These are phyloP conservation scores for Troglohyphantes excavatus DNA, from an alignment of 2,888 invertebrate genomes.

Conservation along the genomic window DNA sequence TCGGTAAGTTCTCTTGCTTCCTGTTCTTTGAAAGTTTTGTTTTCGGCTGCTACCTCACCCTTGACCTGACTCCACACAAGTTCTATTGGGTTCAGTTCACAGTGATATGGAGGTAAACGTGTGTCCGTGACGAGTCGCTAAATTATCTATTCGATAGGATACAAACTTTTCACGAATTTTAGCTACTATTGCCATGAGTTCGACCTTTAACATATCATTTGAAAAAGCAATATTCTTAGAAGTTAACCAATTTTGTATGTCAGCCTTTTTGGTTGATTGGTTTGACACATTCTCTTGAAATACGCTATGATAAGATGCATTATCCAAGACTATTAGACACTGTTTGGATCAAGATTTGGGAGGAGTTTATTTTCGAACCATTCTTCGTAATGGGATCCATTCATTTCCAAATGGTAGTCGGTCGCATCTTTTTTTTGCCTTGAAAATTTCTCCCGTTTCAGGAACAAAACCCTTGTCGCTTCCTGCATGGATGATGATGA, in stretches of 20 bases:
- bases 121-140: too few relatives aligned
- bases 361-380: conserved; percentile 2
- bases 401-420: conserved; percentile 19
- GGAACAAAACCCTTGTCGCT: not conserved
- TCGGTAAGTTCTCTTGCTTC: not conserved
- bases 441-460: not conserved
- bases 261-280: not conserved
- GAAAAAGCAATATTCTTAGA: not conserved
- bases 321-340: conserved; percentile 24
- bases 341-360: not conserved
- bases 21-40: not conserved
- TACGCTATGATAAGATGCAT: conserved; percentile 23
- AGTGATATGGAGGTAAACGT: too few relatives aligned
- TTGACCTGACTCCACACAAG: not conserved
- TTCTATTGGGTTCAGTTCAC: not conserved
- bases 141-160: too few relatives aligned
- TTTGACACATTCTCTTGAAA: not conserved
- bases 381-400: conserved; percentile 16
- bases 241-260: not conserved
- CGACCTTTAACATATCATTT: not conserved
- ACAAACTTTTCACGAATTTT: too few relatives aligned
- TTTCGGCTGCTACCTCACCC: not conserved
- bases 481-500: conserved; percentile 36
- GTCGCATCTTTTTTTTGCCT: not conserved
- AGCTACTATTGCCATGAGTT: too few relatives aligned